These are phyloP conservation scores for Trichonephila inaurata DNA, from an alignment of 1,140 invertebrate genomes.

Conservation along the genomic window DNA sequence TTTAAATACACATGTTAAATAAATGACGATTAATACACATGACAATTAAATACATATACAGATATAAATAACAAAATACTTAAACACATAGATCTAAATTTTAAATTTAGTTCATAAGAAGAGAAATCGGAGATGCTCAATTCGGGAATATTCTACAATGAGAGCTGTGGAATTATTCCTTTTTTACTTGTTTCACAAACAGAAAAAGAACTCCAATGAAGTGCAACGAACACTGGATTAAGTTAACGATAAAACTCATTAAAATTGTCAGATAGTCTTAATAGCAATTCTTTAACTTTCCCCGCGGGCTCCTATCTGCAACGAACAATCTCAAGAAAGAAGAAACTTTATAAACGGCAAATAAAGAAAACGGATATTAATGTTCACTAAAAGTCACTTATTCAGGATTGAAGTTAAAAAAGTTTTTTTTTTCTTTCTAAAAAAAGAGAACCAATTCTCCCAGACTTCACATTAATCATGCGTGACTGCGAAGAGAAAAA, in stretches of 20 bases:
- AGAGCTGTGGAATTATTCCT: not conserved
- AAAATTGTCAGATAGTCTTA: slow-evolving; percentile 21
- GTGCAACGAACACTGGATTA: not conserved
- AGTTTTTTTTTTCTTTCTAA: not conserved
- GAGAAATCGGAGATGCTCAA: too few species aligned
- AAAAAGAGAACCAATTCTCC: not conserved
- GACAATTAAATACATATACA: too few species aligned
- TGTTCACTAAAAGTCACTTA: slow-evolving; percentile 42
- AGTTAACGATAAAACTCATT: slow-evolving; percentile 48
- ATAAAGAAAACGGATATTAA: slow-evolving; percentile 50
- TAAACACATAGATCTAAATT: too few species aligned
- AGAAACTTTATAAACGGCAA: not conserved
- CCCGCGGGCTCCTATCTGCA: not conserved
- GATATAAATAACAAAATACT: too few species aligned
- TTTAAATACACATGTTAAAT: too few species aligned
- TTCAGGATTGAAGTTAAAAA: not conserved
- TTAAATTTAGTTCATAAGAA: too few species aligned
- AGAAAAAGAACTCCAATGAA: not conserved
- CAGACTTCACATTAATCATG: slow-evolving; percentile 33
- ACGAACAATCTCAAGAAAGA: not conserved
- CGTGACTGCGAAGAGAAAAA: not conserved
- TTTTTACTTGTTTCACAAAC: not conserved
- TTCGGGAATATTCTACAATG: too few species aligned
- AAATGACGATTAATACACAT: too few species aligned
- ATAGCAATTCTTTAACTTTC: not conserved